Evolutionary conservation across 2,797 vertebrate genomes (phyloP).

Genomic region (Micrastur ruficollis): DNA sequence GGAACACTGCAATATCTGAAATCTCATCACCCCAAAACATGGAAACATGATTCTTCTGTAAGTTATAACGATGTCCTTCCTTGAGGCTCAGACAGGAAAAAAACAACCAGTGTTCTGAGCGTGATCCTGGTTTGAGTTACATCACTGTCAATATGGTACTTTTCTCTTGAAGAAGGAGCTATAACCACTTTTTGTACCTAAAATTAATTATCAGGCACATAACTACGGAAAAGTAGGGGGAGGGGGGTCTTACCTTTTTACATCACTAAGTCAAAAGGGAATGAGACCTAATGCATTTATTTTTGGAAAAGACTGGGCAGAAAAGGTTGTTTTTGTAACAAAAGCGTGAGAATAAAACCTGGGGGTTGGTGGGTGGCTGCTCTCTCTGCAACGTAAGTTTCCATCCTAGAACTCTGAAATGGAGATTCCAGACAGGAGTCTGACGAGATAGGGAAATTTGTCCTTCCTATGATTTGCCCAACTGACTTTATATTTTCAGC

Average conservation of each 20-base stretch:
- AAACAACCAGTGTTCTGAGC: neutral
- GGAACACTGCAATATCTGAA: neutral
- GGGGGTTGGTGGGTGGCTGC: fast-evolving
- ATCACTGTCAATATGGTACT: neutral
- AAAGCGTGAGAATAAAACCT: neutral
- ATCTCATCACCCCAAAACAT: neutral
- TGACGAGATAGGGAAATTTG: neutral
- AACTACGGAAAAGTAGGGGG: neutral
- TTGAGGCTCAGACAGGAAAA: neutral
- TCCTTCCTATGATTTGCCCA: neutral
- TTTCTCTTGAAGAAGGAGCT: neutral
- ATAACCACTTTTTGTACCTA: neutral
- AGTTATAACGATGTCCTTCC: neutral
- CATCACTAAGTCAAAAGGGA: fast-evolving
- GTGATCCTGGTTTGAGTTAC: neutral
- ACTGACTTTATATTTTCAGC: neutral
- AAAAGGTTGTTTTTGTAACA: fast-evolving
- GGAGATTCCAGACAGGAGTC: neutral
- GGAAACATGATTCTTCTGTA: neutral
- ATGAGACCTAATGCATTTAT: fast-evolving
- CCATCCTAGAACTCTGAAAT: neutral
- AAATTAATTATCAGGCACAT: neutral
- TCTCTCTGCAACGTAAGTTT: neutral
- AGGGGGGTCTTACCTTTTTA: neutral
- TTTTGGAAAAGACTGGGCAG: neutral